Percentiles rank a stretch among this genome's conserved stretches.
Conservation (phyloP, 2,113 vertebrate species). For the Pagrus major region DNA sequence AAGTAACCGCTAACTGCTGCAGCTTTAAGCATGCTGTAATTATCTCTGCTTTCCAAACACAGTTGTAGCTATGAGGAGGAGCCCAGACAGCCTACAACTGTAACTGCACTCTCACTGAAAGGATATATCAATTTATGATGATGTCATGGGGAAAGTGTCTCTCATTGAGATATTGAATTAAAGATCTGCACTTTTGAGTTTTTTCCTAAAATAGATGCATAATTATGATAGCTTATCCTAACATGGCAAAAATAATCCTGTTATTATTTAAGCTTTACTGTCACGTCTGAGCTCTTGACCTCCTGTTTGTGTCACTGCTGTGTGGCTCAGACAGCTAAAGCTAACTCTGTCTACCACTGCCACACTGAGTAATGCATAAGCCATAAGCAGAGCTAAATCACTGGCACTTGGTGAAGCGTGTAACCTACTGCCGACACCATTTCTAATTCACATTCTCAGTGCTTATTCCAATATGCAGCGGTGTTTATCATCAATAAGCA, state of each 20-base stretch:
- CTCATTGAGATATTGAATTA: neutral
- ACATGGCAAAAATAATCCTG: neutral
- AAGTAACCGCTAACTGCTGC: too few relatives aligned
- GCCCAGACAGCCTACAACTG: neutral
- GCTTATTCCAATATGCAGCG: slow-evolving; percentile 42
- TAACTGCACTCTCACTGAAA: neutral
- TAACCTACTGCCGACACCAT: slow-evolving; percentile 57
- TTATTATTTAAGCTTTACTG: neutral
- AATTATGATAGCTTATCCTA: neutral
- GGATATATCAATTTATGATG: neutral
- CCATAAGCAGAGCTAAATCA: slow-evolving; percentile 51
- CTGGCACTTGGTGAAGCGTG: slow-evolving; percentile 38
- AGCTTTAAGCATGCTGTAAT: too few relatives aligned
- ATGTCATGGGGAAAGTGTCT: neutral
- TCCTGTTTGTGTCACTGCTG: slow-evolving; percentile 29
- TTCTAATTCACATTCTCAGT: slow-evolving; percentile 57
- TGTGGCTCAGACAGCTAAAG: slow-evolving; percentile 25
- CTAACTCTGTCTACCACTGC: slow-evolving; percentile 22
- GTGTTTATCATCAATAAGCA: slow-evolving; percentile 62
- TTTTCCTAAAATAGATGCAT: neutral
- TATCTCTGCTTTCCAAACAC: neutral
- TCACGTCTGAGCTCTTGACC: slow-evolving; percentile 10
- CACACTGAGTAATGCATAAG: slow-evolving; percentile 46
- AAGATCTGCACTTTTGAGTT: neutral
- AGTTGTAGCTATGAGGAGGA: neutral